These are phyloP conservation scores for Mormyrops boulengeri DNA, from an alignment of 2,797 vertebrate species.

Conservation along the genomic window DNA sequence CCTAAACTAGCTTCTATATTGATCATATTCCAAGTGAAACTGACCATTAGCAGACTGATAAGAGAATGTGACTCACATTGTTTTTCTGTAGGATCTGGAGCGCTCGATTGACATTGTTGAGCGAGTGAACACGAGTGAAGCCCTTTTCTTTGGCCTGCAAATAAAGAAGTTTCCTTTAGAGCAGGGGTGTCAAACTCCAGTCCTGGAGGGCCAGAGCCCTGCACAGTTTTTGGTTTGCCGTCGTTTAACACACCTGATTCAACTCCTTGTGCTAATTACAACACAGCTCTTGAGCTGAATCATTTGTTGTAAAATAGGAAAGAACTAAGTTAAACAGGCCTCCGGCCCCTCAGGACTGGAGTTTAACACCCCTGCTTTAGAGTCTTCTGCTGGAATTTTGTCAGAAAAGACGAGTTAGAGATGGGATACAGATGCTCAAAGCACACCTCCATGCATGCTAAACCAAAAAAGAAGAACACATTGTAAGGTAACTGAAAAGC, in stretches of 20 bases:
- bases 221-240: no score
- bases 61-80: conserved; percentile 73
- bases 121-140: conserved; percentile 87
- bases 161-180: neutral
- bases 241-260: no score
- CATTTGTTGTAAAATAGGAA: no score
- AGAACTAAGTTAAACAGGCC: no score
- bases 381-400: neutral
- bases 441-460: neutral
- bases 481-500: neutral
- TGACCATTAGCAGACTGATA: neutral
- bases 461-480: neutral
- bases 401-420: neutral
- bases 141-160: conserved; percentile 90
- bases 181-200: no score
- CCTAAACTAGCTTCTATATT: neutral
- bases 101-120: conserved; percentile 98
- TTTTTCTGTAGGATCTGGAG: conserved; percentile 90
- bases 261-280: no score
- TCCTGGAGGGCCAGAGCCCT: no score
- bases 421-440: neutral
- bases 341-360: no score
- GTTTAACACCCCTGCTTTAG: neutral
- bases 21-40: neutral
- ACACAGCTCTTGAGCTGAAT: no score